These are phyloP conservation scores for Aromia moschata DNA, from an alignment of 2,888 invertebrate species.

Conservation along the genomic window DNA sequence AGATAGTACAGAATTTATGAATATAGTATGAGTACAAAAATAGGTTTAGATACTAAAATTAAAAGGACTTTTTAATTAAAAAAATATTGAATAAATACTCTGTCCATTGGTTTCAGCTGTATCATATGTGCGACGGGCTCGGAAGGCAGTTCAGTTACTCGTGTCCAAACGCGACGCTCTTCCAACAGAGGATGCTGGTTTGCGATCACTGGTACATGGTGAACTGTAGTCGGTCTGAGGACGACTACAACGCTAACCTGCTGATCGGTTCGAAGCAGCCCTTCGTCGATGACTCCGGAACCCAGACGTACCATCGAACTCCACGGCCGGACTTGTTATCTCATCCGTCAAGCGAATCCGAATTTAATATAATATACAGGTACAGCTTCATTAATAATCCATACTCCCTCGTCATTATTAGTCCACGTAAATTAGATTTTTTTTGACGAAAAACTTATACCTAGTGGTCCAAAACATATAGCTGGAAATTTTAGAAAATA, in stretches of 20 bases:
- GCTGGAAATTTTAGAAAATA: too few relatives aligned
- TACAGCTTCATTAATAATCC: too few relatives aligned
- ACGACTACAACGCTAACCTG: constrained; percentile 76
- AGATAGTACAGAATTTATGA: too few relatives aligned
- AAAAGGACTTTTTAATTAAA: too few relatives aligned
- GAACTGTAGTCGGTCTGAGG: constrained; percentile 77
- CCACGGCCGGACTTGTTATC: constrained; percentile 76
- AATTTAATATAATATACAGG: constrained; percentile 54
- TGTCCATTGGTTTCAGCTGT: constrained; percentile 67
- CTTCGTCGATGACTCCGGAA: constrained; percentile 71
- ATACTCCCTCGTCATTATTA: too few relatives aligned
- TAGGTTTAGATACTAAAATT: too few relatives aligned
- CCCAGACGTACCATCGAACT: constrained; percentile 72
- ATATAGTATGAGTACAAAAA: too few relatives aligned
- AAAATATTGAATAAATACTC: too few relatives aligned
- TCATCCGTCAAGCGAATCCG: constrained; percentile 61
- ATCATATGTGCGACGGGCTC: constrained; percentile 83
- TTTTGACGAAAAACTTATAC: too few relatives aligned
- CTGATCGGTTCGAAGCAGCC: constrained; percentile 78
- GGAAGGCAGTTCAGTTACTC: constrained; percentile 81
- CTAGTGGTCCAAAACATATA: too few relatives aligned
- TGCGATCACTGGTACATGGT: constrained; percentile 88
- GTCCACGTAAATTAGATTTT: too few relatives aligned
- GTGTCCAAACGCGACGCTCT: constrained; percentile 81
- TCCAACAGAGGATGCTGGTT: constrained; percentile 82